Evolutionary conservation across 2,888 invertebrate species (phyloP), one percentile per base, ranked within the genome.

Genomic region (Alcis repandata): DNA sequence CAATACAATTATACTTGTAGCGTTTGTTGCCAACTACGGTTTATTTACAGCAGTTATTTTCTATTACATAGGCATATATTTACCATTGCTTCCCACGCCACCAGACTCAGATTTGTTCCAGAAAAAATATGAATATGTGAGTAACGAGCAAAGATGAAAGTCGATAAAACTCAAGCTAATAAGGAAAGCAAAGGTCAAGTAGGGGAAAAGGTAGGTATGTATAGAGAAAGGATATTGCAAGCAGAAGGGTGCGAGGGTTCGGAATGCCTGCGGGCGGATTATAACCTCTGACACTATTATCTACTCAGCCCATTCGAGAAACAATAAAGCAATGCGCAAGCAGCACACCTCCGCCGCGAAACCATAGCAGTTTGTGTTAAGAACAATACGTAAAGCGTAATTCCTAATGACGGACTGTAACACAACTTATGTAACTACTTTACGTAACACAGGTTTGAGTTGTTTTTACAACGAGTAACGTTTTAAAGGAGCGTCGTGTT

Each of bases 151-250:
- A 32, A 51, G 33, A 51, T 36, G 51, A 20, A 38, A 36, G 36
- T 38, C 19, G 36, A 51, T 51, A 51, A 51, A 49, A 51, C 19
- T 51, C 51, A 38, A 2, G n/a, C 36, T 51, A 51, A 38, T 51
- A 51, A 20, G 38, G 19, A 51, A 51, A 33, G 51, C 19, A 38
- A 36, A 51, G 11, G 36, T 51, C 27, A 32, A 49, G 9, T 32
- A 7, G n/a, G 8, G 19, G 51, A 36, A 36, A 51, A 13, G n/a
- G 10, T 3, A 13, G n/a, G 10, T 1, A 36, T 1, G 10, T 19
- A 19, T 7, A 3, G 36, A 2, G 17, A 36, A 36, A 19, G 19
- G n/a, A 22, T 46, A 36, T 0, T 20, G 19, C 7, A 1, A 11
- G 49, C 11, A 13, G 3, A 13, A 2, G 20, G 2, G 6, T 45